Evolutionary conservation across 1,140 invertebrate genomes (phyloP).

Genomic region (Meloidogyne hapla): DNA sequence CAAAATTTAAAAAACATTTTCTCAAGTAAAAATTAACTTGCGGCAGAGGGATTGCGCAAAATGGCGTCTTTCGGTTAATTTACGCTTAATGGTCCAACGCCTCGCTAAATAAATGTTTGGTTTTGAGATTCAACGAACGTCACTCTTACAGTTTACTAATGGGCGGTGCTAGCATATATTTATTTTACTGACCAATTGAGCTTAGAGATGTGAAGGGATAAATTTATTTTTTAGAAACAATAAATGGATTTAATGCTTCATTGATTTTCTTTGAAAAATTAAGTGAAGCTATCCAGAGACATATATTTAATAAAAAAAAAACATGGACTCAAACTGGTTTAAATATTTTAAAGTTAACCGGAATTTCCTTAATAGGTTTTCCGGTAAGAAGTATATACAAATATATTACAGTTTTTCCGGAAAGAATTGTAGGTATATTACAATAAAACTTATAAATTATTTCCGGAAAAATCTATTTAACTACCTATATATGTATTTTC

Average conservation of each 20-base stretch:
- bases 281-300: too few species aligned
- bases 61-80: background rate
- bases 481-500: background rate
- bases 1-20: background rate
- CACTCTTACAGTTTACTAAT: background rate
- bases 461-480: background rate
- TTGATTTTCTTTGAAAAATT: too few species aligned
- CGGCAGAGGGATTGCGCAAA: background rate
- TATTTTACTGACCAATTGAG: background rate
- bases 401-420: too few species aligned
- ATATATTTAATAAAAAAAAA: too few species aligned
- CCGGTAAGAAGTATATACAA: too few species aligned
- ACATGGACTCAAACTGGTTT: too few species aligned
- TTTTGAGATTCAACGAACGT: background rate
- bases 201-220: background rate
- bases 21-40: background rate
- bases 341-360: too few species aligned
- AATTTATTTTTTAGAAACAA: background rate
- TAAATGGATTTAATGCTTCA: too few species aligned
- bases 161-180: background rate
- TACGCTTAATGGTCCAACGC: background rate
- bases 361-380: too few species aligned
- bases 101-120: background rate
- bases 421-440: too few species aligned
- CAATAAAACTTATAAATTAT: too few species aligned